Evolutionary conservation across 2,113 vertebrate genomes (phyloP), one percentile per base, ranked within the genome.

Genomic region (Bothrops jararaca): DNA sequence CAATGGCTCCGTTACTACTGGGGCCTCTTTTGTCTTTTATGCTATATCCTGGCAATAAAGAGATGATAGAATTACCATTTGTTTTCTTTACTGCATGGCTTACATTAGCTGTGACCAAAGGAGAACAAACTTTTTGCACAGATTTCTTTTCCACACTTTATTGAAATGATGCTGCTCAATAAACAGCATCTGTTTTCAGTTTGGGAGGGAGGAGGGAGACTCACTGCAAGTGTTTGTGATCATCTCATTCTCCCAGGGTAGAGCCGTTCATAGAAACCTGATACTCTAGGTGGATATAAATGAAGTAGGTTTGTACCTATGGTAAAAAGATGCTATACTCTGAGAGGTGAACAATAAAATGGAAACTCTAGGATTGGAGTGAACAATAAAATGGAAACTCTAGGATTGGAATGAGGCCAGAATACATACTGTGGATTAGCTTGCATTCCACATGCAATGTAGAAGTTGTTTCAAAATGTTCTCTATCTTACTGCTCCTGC

Each of bases 131-230:
- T 85, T 91, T 85, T 80, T 93, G 86, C 86, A 89, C 90, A 91
- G 85, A 69, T 91, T 93, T 91, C 86, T 93, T 93, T 89, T 91
- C 87, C n/a, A 58, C 90, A 89, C 90, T 93, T 90, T 93, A 93
- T 89, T 93, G 90, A 91, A 93, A 93, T 74, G 86, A 91, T 93
- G 93, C 93, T 91, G 90, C 74, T 85, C 90, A 89, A 93, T 93
- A 93, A 90, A 90, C 92, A 93, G 92, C 92, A 93, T 93, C 92
- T 93, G 92, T 93, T 93, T 93, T 93, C 23, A 64, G 92, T 93
- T 93, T 93, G 80, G 74, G 39, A 93, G 90, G 54, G 80, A 90
- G 92, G 92, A 86, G 92, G 89, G 74, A 42, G 56, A 18, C 86
- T 90, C 23, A 53, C 80, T 90, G 88, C 56, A 86, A 93, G 80